Base-by-base conservation (phyloP, 2,113 vertebrate genomes). In the Hylia prasina region DNA sequence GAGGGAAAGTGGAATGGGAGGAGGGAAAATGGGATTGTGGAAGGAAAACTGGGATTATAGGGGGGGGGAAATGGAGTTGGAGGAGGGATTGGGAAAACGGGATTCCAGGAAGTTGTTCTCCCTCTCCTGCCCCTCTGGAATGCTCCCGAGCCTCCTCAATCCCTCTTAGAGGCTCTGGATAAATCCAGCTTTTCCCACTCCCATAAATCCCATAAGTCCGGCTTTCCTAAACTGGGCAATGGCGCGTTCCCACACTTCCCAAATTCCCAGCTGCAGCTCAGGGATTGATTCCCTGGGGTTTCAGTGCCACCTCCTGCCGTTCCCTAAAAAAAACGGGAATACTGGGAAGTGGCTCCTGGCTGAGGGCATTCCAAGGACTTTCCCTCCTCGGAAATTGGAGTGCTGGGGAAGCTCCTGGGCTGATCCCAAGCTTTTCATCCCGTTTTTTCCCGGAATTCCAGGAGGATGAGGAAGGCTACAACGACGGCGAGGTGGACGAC, bases 391-490 rank as follows among this genome's bases (percentile, higher is more conserved):
- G 70, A 3, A 57, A 31, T 12, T 0, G 71, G 61, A 11, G 11
- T 27, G 0, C 6, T 9, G 33, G 35, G 58, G 27, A 14, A 5
- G 27, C 17, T 45, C 35, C 40, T 9, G 50, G 31, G 13, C 37
- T 11, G 7, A 77, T 83, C 19, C 21, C 2, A 0, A 9, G 9
- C 21, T 51, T 15, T 10, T 7, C 5, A 40, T 82, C 48, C n/a
- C 0, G n/a, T 2, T n/a, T 50, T 56, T 64, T 22, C 33, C 4
- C 61, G 45, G 25, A 27, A 35, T 47, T 68, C 11, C 75, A 99
- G 98, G 99, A 99, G 96, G 99, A 99, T 40, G 98, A 98, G 77
- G 98, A 98, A 85, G 98, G 98, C 53, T 99, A 99, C 80, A 99
- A 99, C 2, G 98, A 99, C 18, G 98, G 96, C 10, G 99, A 99